Percentiles rank a stretch among this genome's conserved stretches.
Evolutionary conservation across 2,797 vertebrate species (phyloP).

Genomic region (Phoxinus dragarum): DNA sequence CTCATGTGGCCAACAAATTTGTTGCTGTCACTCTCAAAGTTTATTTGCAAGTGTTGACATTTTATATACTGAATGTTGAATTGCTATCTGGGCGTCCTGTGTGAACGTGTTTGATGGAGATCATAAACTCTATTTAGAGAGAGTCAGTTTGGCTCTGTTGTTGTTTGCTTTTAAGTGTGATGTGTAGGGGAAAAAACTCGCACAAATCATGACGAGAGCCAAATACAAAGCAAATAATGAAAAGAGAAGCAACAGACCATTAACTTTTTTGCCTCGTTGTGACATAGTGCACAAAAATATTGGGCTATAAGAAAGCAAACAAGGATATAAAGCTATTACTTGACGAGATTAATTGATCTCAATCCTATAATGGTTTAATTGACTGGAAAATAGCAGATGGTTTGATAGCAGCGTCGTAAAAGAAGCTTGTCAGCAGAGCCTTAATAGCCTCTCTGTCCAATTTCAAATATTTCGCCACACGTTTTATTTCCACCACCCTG

Average conservation of each 20-base stretch:
- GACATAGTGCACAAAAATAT: constrained; percentile 80
- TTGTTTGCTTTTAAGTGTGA: constrained; percentile 33
- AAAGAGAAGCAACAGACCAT: constrained; percentile 73
- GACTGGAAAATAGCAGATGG: constrained; percentile 86
- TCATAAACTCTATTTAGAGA: constrained; percentile 27
- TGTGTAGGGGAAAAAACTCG: constrained; percentile 35
- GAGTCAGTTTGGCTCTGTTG: constrained; percentile 12
- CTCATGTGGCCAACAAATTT: not conserved
- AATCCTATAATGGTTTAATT: constrained; percentile 85
- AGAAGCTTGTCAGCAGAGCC: constrained; percentile 79
- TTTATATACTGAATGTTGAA: constrained; percentile 18
- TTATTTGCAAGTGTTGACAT: constrained; percentile 13
- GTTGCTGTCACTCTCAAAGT: constrained; percentile 6
- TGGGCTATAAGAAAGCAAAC: constrained; percentile 82
- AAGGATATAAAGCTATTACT: constrained; percentile 84
- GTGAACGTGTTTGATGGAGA: constrained; percentile 31
- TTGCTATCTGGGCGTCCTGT: constrained; percentile 12
- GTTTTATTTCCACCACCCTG: constrained; percentile 34
- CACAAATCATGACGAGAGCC: constrained; percentile 51
- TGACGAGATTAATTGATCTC: constrained; percentile 84
- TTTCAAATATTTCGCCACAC: constrained; percentile 64
- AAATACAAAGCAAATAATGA: constrained; percentile 72
- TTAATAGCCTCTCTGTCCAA: constrained; percentile 75
- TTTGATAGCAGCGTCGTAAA: constrained; percentile 82
- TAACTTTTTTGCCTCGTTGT: constrained; percentile 78